Evolutionary conservation across 2,888 invertebrate species (phyloP).

Genomic region (Drosophila acutilabella): DNA sequence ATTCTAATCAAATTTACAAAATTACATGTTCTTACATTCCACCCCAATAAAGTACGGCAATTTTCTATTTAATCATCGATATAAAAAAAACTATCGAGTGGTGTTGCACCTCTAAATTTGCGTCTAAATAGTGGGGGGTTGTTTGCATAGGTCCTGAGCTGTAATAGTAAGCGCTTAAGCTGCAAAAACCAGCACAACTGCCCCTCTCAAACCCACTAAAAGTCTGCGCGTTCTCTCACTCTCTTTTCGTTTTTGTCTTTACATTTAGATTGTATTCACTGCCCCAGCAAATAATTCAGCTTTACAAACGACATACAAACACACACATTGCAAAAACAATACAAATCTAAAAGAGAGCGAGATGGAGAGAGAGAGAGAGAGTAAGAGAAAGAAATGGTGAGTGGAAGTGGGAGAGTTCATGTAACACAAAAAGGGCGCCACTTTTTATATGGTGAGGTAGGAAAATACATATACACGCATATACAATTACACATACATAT

Average conservation of each 20-base stretch:
- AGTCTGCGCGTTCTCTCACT: constrained; percentile 22
- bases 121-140: constrained; percentile 33
- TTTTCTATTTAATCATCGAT: no score
- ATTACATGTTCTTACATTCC: no score
- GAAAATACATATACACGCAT: constrained; percentile 54
- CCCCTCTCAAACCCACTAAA: constrained; percentile 13
- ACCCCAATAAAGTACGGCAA: no score
- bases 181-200: constrained; percentile 22
- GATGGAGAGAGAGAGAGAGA: constrained; percentile 22
- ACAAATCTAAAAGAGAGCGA: constrained; percentile 32
- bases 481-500: constrained; percentile 29
- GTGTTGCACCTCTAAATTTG: constrained; percentile 2
- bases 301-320: constrained; percentile 55
- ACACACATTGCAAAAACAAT: constrained; percentile 29
- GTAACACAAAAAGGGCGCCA: constrained; percentile 71
- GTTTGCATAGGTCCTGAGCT: constrained; percentile 75
- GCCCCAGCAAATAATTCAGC: constrained; percentile 75
- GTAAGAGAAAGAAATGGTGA: constrained; percentile 20
- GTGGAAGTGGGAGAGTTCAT: constrained; percentile 40
- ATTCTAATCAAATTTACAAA: no score
- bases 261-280: constrained; percentile 65
- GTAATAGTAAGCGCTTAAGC: constrained; percentile 66
- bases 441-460: constrained; percentile 79
- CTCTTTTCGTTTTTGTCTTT: constrained; percentile 39
- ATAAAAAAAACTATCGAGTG: no score